Evolutionary conservation across 1,140 invertebrate species (phyloP).

Genomic region (Sarcophaga peregrina): DNA sequence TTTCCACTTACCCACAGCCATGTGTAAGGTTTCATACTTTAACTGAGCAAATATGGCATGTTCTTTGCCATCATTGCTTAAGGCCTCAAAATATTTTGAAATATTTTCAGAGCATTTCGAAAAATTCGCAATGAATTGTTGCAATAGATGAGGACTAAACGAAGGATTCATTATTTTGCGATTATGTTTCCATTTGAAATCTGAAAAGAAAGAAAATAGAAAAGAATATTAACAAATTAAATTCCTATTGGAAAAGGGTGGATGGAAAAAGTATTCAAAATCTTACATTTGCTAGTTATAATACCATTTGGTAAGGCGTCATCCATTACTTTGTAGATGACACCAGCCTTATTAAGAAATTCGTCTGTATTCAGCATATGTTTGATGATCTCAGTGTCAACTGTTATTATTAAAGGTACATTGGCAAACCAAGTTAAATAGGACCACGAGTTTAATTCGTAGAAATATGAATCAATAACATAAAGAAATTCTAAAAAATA

Average conservation of each 20-base stretch:
- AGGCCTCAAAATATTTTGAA: constrained; percentile 44
- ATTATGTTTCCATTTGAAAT: constrained; percentile 48
- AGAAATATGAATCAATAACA: neutral
- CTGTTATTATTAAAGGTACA: neutral
- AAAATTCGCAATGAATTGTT: constrained; percentile 54
- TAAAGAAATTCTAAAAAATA: neutral
- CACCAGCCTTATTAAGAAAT: neutral
- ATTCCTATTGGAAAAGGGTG: too few relatives aligned
- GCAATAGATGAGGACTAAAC: constrained; percentile 50
- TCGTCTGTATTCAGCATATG: neutral
- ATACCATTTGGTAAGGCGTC: neutral
- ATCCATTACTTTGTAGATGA: neutral
- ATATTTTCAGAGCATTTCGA: constrained; percentile 46
- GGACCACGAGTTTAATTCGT: neutral
- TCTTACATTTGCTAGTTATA: neutral
- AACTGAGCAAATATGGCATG: constrained; percentile 32
- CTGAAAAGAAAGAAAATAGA: constrained; percentile 39
- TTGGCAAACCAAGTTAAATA: neutral
- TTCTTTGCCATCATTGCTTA: constrained; percentile 18
- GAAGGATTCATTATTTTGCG: constrained; percentile 52
- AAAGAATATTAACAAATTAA: neutral
- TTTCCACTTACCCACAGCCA: constrained; percentile 42
- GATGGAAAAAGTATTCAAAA: neutral
- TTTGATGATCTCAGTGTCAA: neutral
- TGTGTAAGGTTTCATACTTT: constrained; percentile 31